Conservation (phyloP, 1,140 invertebrate species). For the Telenomus remus region DNA sequence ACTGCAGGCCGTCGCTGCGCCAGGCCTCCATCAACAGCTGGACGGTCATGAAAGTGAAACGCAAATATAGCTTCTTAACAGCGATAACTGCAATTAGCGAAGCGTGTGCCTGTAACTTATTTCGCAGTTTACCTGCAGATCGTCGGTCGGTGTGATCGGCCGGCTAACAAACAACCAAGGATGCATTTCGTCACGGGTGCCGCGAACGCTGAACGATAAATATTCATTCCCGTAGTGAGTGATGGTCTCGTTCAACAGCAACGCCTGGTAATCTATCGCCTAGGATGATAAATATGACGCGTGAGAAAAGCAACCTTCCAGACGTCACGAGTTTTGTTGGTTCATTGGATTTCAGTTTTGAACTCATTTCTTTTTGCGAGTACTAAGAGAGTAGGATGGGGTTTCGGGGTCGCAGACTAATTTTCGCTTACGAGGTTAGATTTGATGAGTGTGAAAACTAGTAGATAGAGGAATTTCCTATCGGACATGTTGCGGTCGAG, state of each 20-base stretch:
- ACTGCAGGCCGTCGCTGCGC: constrained; percentile 44
- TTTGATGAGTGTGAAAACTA: background rate
- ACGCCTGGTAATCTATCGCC: constrained; percentile 32
- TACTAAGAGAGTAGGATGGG: no score
- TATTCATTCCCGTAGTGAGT: constrained; percentile 54
- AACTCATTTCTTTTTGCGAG: no score
- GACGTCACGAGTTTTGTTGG: background rate
- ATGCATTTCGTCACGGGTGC: constrained; percentile 45
- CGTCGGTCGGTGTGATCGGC: constrained; percentile 47
- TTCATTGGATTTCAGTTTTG: background rate
- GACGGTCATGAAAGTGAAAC: constrained; percentile 55
- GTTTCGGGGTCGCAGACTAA: no score
- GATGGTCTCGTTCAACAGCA: constrained; percentile 35
- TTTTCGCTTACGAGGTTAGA: constrained; percentile 17
- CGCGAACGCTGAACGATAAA: constrained; percentile 42
- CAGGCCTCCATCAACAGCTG: constrained; percentile 47
- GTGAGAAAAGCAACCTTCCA: background rate
- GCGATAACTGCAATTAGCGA: constrained; percentile 53
- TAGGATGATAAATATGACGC: constrained; percentile 1
- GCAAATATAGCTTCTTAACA: constrained; percentile 49
- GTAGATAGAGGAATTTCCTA: constrained; percentile 3
- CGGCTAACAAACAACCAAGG: constrained; percentile 55
- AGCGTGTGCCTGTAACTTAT: constrained; percentile 43
- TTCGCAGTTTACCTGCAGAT: constrained; percentile 60
- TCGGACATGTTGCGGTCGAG: constrained; percentile 12